Evolutionary conservation across 2,797 vertebrate species (phyloP).

Genomic region (Hemitrygon akajei): DNA sequence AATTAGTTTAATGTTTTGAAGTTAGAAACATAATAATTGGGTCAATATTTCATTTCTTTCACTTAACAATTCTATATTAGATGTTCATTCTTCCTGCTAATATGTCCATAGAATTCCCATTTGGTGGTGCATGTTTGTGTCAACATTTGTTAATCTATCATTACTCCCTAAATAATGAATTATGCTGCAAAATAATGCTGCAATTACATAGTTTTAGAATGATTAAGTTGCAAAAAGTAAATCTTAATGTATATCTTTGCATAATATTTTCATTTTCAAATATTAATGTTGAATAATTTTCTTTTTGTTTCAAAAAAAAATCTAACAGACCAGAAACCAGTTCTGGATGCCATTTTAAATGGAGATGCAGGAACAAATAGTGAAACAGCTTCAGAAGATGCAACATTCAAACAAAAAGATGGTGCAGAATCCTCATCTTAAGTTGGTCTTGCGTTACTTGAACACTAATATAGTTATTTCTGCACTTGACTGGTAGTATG

Average conservation of each 20-base stretch:
- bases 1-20: no score
- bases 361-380: conserved; percentile 69
- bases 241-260: not conserved
- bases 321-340: conserved; percentile 81
- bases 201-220: not conserved
- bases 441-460: conserved; percentile 51
- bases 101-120: not conserved
- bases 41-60: not conserved
- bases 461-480: conserved; percentile 44
- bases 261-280: not conserved
- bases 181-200: not conserved
- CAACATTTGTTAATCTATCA: not conserved
- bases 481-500: conserved; percentile 11
- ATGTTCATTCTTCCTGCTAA: not conserved
- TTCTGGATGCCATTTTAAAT: conserved; percentile 72
- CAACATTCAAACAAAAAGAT: conserved; percentile 63
- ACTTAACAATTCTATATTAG: not conserved
- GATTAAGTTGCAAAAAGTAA: not conserved
- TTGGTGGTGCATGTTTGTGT: not conserved
- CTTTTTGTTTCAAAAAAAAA: not conserved
- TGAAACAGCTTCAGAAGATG: conserved; percentile 69
- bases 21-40: not conserved
- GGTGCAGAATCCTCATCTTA: conserved; percentile 70
- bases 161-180: not conserved
- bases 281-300: not conserved